Evolutionary conservation across 2,113 vertebrate genomes (phyloP), one percentile per base, ranked within the genome.

Genomic region (Myodes glareolus): DNA sequence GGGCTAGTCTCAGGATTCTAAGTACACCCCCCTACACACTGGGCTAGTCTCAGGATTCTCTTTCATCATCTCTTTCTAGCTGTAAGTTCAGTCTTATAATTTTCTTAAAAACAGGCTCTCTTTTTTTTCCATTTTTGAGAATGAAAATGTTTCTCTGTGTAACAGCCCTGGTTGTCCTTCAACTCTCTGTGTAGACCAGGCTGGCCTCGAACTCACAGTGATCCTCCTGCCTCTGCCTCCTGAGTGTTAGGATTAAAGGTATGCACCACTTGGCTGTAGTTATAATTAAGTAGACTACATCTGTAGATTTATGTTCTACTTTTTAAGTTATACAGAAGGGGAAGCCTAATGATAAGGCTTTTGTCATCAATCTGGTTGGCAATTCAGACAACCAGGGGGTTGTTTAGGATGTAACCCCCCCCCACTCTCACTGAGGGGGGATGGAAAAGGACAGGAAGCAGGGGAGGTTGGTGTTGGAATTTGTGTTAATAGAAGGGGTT

Each of bases 401-500:
- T 87, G 29, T 67, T 85, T 77, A 47, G 31, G 23, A 1, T 33
- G 23, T 13, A 3, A 11, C 25, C 45, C 47, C n/a, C 25, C 36
- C n/a, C 42, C 63, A 58, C 65, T 81, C 5, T 29, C 55, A 9
- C 45, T 47, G n/a, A 73, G 55, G 65, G 25, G 88, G 78, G 45
- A n/a, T 16, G 21, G 25, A 31, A 82, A 78, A 94, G 88, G 47
- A 7, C 45, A 27, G 65, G 42, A n/a, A 36, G 65, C 76, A 61
- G 39, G 90, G 63, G 68, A 88, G 63, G 33, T 16, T 68, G 67
- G 33, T 31, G 82, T 36, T 97, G 85, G 78, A 58, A 13, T 87
- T 45, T 42, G 61, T 55, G 29, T 82, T 96, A 96, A 90, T 80
- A 76, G 58, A 95, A 45, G 55, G 36, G 86, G 19, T 58, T 96